phyloP scores from a whole-genome alignment of 2,113 vertebrate genomes.

The Sialia sialis region DNA sequence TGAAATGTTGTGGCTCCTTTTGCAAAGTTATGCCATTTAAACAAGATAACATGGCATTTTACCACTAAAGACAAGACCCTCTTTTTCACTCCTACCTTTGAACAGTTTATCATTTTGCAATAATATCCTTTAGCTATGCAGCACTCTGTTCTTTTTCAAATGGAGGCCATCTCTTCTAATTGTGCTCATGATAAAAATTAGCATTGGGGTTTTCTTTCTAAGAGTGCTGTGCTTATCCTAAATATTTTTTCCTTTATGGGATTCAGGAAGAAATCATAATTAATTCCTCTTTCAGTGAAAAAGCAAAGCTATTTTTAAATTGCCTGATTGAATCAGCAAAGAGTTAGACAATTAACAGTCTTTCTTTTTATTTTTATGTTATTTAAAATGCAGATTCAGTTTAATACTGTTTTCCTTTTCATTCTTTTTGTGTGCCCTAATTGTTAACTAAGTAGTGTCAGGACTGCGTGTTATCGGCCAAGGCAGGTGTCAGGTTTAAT shows the following conservation, averaged over 20 bases:
- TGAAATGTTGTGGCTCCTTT: background rate
- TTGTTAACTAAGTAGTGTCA: slow-evolving; percentile 37
- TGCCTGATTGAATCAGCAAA: slow-evolving; percentile 24
- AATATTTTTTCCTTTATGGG: background rate
- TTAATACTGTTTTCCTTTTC: background rate
- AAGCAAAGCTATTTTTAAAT: slow-evolving; percentile 59
- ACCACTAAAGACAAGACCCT: background rate
- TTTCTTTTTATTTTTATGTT: slow-evolving; percentile 21
- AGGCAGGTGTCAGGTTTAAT: slow-evolving; percentile 65
- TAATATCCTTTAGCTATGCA: slow-evolving; percentile 30
- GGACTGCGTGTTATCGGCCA: background rate
- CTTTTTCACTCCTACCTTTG: background rate
- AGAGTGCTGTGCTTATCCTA: background rate
- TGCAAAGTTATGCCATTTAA: slow-evolving; percentile 36
- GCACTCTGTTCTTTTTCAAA: slow-evolving; percentile 17
- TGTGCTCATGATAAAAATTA: slow-evolving; percentile 46
- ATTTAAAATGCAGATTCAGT: slow-evolving; percentile 25
- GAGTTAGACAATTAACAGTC: slow-evolving; percentile 12
- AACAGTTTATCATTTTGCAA: slow-evolving; percentile 23
- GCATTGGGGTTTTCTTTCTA: background rate
- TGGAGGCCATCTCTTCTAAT: slow-evolving; percentile 26
- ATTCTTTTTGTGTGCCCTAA: slow-evolving; percentile 9
- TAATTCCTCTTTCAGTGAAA: slow-evolving; percentile 42
- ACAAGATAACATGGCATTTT: slow-evolving; percentile 49
- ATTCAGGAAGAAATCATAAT: background rate